Evolutionary conservation across 2,113 vertebrate genomes (phyloP), one percentile per base, ranked within the genome.

Genomic region (Struthidea cinerea): DNA sequence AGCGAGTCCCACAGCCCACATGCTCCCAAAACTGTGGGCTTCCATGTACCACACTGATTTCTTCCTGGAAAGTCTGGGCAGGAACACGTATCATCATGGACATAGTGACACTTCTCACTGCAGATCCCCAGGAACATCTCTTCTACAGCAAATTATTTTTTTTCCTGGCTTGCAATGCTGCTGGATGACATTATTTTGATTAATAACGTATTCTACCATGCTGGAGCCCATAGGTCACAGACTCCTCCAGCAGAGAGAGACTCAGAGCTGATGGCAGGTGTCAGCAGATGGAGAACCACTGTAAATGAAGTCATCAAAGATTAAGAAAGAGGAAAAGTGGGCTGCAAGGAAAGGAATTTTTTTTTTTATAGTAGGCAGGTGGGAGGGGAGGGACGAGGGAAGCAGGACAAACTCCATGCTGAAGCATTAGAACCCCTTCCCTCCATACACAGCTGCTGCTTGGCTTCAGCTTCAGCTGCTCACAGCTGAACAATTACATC

Each of bases 281-380:
- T 91, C 93, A 84, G 71, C 71, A 94, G 67, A 84, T 7, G 13
- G 46, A 56, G n/a, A 84, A 86, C 10, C 4, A 3, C 30, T 70
- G 57, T 65, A 89, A 95, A 97, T 91, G 71, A 91, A 97, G 86
- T 81, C 46, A 80, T 87, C 70, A 73, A 81, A 93, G 59, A 76
- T 57, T 67, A 92, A 79, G 68, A 76, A 55, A 50, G 86, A 92
- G 42, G 46, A 76, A 92, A 87, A 85, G 11, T 17, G 84, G 61
- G 7, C 70, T 73, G 56, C 14, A 44, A 73, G 30, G 16, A 24
- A 64, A 68, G 24, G 20, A 46, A 68, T 42, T 5, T 11, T 35
- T 57, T 57, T 80, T 84, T 39, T 79, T 82, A 61, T 41, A 59
- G 11, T 27, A 68, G 68, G 23, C 6, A 16, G 20, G 41, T 47